Evolutionary conservation across 2,888 invertebrate genomes (phyloP), one percentile per base, ranked within the genome.

Genomic region (Cephonodes hylas): DNA sequence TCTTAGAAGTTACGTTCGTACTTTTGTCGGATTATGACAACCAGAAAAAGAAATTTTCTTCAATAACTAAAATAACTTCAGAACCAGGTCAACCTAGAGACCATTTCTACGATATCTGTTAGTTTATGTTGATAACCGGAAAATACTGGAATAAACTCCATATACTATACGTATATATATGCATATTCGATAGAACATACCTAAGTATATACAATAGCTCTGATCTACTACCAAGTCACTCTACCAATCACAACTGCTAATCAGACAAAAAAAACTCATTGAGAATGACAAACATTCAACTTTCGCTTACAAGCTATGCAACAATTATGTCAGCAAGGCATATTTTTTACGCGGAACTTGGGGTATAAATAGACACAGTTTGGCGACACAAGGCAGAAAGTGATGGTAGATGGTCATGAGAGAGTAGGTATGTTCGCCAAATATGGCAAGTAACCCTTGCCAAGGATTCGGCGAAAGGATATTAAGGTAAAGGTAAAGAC

Each of bases 401-500:
- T 20, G 59, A 57, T 59, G 25, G 62, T 46, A 60, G 60, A 59
- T 66, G 62, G 64, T 63, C 61, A 56, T 48, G 60, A 59, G 60
- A 56, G 57, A 63, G 53, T 58, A 62, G 58, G n/a, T 22, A 44
- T 38, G 10, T 42, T n/a, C 31, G 48, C 64, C 18, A 60, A 18
- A 56, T 31, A 44, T 64, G 66, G 15, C 62, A 34, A n/a, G 60
- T 63, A 66, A 61, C 48, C 61, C 60, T 61, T 65, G 66, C 59
- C 65, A 65, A 65, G 66, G 65, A 62, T 45, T 64, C 65, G 65
- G 64, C 64, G 64, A 67, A 69, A 70, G 63, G 64, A 69, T 62
- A 23, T 46, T 46, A 53, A 45, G 3, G 27, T 53, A 31, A 53
- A 53, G 18, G 53, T 31, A 53, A 31, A 53, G 27, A 53, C 31